Evolutionary conservation across 2,797 vertebrate species (phyloP).

Genomic region (Lepus townsendii): DNA sequence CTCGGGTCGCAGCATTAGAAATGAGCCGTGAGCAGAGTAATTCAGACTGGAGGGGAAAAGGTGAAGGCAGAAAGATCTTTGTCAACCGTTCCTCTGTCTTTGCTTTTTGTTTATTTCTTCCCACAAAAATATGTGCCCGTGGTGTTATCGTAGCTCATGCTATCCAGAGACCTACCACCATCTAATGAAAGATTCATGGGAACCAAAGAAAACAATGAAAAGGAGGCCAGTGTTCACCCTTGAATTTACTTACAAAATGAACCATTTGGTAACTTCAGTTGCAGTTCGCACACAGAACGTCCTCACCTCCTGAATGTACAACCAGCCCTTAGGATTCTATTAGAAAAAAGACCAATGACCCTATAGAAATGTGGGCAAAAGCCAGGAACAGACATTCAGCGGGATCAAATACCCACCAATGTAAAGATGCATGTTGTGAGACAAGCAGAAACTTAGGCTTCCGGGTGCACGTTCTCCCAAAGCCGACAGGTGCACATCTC

Average conservation of each 20-base stretch:
- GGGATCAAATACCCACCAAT: conserved; percentile 2
- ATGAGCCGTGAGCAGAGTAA: background rate
- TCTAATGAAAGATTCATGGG: conserved; percentile 11
- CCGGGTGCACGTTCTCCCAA: no score
- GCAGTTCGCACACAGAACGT: background rate
- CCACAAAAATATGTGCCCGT: background rate
- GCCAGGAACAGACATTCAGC: background rate
- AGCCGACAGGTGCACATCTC: background rate
- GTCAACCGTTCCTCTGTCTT: background rate
- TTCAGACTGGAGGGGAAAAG: background rate
- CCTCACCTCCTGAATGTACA: background rate
- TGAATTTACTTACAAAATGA: conserved; percentile 19
- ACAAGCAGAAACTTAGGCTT: no score
- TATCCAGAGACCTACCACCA: background rate
- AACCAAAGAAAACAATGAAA: conserved; percentile 34
- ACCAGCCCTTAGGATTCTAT: conserved; percentile 17
- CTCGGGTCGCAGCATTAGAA: background rate
- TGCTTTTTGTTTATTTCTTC: background rate
- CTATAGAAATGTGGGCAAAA: conserved; percentile 7
- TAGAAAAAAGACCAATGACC: background rate
- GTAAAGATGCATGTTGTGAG: background rate
- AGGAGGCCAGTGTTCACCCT: background rate
- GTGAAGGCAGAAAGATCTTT: conserved; percentile 16
- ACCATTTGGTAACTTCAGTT: background rate
- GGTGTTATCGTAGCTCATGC: conserved; percentile 27